phyloP scores from a whole-genome alignment of 2,113 vertebrate genomes.

The Rhineura floridana region DNA sequence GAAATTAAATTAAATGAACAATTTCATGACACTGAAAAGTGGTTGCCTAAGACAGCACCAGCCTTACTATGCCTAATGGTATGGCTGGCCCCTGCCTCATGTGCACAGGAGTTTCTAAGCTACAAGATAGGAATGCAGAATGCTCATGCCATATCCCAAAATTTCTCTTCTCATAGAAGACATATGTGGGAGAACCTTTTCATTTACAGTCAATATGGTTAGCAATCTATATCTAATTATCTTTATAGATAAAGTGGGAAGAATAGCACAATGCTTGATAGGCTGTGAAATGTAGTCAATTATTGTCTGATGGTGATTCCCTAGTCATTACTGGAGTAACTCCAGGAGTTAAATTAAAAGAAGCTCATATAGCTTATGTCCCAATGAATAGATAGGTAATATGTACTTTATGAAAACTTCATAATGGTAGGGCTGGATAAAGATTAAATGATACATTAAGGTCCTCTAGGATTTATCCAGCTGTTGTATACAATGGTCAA shows the following conservation, averaged over 20 bases:
- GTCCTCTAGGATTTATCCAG: not conserved
- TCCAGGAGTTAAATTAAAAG: not conserved
- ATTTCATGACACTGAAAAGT: no score
- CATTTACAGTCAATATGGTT: not conserved
- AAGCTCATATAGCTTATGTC: not conserved
- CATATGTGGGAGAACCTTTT: not conserved
- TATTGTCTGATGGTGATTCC: not conserved
- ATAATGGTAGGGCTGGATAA: not conserved
- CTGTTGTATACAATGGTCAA: not conserved
- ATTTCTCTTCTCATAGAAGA: not conserved
- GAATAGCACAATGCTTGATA: not conserved
- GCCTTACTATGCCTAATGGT: no score
- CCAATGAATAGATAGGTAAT: not conserved
- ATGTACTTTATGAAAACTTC: not conserved
- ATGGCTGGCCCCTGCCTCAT: no score
- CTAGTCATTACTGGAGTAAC: not conserved
- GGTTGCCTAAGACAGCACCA: no score
- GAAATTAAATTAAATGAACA: no score
- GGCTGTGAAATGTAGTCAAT: not conserved
- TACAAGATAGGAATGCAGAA: not conserved
- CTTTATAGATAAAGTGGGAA: not conserved
- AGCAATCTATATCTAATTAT: not conserved
- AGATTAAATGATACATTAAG: not conserved
- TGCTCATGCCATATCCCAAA: not conserved
- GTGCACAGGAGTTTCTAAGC: not conserved